These are phyloP conservation scores for Petrocephalus microphthalmus DNA, from an alignment of 2,113 vertebrate species.

Conservation along the genomic window DNA sequence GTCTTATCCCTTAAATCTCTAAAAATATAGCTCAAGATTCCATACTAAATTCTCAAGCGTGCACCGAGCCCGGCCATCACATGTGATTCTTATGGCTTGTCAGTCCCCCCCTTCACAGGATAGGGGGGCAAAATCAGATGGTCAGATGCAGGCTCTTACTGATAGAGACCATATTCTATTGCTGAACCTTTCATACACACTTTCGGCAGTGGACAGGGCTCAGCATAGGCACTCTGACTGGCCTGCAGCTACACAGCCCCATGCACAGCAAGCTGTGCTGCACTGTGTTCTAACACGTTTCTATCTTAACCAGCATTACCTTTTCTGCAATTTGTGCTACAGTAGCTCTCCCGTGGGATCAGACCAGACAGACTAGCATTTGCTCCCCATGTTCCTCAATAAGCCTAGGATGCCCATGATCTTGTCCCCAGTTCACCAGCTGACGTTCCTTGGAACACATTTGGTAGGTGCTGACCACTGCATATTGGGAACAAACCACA, in stretches of 20 bases:
- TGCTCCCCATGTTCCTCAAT: not conserved
- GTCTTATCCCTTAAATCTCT: not conserved
- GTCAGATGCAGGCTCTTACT: not conserved
- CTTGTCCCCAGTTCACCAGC: not conserved
- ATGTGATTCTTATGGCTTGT: not conserved
- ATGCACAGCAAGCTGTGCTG: not conserved
- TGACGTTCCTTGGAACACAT: not conserved
- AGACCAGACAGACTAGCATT: not conserved
- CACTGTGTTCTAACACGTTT: not conserved
- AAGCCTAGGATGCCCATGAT: not conserved
- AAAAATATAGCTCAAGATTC: not conserved
- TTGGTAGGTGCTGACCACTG: not conserved
- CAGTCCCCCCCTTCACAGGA: not conserved
- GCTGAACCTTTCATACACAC: not conserved
- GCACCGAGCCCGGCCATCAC: not conserved
- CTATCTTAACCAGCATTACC: not conserved
- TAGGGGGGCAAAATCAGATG: not conserved
- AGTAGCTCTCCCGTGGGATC: not conserved
- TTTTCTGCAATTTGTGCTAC: not conserved
- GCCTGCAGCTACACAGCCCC: not conserved
- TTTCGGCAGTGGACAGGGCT: too few species aligned
- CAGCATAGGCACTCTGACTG: not conserved
- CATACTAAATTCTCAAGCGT: not conserved
- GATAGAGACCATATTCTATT: not conserved
- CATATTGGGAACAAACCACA: not conserved